Conservation (phyloP, 2,113 vertebrate species). For the Rutilus rutilus region DNA sequence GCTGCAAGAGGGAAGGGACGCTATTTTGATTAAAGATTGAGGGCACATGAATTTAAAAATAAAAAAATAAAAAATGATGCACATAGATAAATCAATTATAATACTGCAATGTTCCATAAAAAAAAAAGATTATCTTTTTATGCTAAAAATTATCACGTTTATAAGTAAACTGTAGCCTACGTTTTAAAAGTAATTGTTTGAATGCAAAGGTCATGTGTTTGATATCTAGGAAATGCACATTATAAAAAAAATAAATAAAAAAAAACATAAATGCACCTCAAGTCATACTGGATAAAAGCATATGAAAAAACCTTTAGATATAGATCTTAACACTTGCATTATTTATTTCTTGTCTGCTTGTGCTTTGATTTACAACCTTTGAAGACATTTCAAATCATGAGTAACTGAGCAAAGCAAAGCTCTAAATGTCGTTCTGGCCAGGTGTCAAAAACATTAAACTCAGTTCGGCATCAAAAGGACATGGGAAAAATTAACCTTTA, state of each 20-base stretch:
- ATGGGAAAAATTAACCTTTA: not conserved
- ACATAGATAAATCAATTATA: too few relatives aligned
- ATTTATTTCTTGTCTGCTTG: not conserved
- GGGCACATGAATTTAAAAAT: too few relatives aligned
- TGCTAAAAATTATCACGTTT: too few relatives aligned
- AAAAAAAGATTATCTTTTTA: too few relatives aligned
- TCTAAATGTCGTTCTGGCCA: not conserved
- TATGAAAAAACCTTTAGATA: not conserved
- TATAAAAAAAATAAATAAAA: not conserved
- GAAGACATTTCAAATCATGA: not conserved
- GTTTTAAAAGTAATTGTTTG: not conserved
- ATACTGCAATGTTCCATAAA: too few relatives aligned
- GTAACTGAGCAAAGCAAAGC: not conserved
- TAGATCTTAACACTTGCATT: not conserved
- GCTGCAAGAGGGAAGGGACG: too few relatives aligned
- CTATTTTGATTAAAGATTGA: too few relatives aligned
- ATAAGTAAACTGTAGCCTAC: not conserved
- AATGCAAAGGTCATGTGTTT: not conserved
- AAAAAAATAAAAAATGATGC: too few relatives aligned
- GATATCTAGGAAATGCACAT: not conserved
- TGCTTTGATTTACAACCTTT: not conserved
- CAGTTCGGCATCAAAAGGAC: not conserved
- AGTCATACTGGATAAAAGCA: not conserved
- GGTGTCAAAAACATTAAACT: not conserved
- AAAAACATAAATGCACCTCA: not conserved